Evolutionary conservation across 2,888 invertebrate species (phyloP).

Genomic region (Crioceris asparagi): DNA sequence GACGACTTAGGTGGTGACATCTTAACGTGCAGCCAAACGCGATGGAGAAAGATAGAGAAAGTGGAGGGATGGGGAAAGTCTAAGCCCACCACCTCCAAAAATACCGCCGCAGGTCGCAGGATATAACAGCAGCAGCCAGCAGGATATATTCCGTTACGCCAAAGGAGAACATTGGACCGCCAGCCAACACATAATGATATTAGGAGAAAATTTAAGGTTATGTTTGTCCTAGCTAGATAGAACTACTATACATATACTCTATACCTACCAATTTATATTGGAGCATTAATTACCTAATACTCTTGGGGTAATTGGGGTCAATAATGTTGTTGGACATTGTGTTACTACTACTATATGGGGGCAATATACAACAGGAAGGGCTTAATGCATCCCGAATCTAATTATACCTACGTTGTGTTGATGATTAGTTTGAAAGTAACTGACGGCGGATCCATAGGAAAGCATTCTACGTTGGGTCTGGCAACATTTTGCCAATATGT

Average conservation of each 20-base stretch:
- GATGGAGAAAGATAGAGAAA: too few species aligned
- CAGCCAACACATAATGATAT: not conserved
- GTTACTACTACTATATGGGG: too few species aligned
- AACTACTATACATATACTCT: too few species aligned
- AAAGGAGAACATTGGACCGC: not conserved
- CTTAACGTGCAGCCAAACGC: not conserved
- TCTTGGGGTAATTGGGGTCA: not conserved
- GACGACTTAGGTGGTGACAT: not conserved
- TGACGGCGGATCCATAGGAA: too few species aligned
- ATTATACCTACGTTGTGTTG: too few species aligned
- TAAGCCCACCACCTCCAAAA: not conserved
- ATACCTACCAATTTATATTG: not conserved
- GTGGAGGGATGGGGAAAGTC: not conserved
- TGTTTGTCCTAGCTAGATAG: not conserved
- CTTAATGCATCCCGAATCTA: too few species aligned
- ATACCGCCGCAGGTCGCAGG: not conserved
- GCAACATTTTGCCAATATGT: too few species aligned
- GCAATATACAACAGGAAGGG: too few species aligned
- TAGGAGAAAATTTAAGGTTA: conserved; percentile 2
- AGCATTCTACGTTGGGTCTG: too few species aligned
- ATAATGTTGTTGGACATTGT: too few species aligned
- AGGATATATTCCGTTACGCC: not conserved
- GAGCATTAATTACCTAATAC: conserved; percentile 2
- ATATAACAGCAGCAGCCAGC: not conserved
- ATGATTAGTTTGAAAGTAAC: too few species aligned